Base-by-base conservation (phyloP, 2,113 vertebrate genomes). In the Triplophysa rosa region DNA sequence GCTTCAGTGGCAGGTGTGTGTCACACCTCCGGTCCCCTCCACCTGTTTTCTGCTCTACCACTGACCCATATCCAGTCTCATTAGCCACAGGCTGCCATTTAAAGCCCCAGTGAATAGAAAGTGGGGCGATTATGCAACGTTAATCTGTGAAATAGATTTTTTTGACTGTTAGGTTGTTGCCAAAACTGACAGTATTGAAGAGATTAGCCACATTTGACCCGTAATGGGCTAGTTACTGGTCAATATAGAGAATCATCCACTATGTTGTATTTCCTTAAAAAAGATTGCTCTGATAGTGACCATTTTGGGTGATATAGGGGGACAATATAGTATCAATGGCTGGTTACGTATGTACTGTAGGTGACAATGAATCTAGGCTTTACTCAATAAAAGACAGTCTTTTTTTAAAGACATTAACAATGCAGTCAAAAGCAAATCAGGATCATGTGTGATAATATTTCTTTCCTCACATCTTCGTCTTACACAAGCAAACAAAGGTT, bases 51-150 rank as follows among this genome's bases (percentile, higher is more conserved):
- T 84, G 82, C 80, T 73, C 84, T 87, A 79, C 83, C 76, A 84
- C 86, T 93, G 90, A 92, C 90, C 90, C 85, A 91, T 82, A 90
- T 89, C 82, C 33, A 19, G 4, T 80, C 86, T 86, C 87, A 86
- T 89, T 88, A 85, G 77, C 86, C 80, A 45, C 58, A 80, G 84
- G 82, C 84, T 88, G 85, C 86, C 85, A 85, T 88, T 89, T 83
- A 82, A 67, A 42, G 75, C 80, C 78, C 54, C 29, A 82, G 79
- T 8, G 24, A 58, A 79, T 80, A 61, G 63, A 58, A 91, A 89
- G 86, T 82, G 80, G 87, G 84, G 24, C 82, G 73, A 87, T 89
- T 86, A 87, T 33, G 79, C 80, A 71, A 66, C n/a, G 45, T 33
- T 88, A 84, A 88, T 85, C 76, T 80, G 71, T 87, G 6, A 64